A percentile compares a stretch with the other conserved stretches of the same genome.
Evolutionary conservation across 1,140 invertebrate genomes (phyloP).

Genomic region (Diabrotica virgifera): DNA sequence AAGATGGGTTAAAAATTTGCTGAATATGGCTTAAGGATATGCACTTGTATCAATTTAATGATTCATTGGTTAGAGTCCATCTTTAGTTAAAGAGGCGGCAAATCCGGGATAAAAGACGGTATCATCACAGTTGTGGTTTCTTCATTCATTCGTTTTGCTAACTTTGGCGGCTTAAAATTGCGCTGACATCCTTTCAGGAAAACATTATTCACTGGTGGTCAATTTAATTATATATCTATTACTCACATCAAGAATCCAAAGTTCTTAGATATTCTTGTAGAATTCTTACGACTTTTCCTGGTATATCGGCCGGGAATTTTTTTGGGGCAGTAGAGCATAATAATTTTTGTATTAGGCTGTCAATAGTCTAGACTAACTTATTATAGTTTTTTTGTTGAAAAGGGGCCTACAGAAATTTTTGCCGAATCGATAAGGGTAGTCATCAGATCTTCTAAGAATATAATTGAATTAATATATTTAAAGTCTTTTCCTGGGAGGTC

Average conservation of each 20-base stretch:
- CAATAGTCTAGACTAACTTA: neutral
- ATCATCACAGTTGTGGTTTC: slow-evolving; percentile 6
- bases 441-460: too few species aligned
- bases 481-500: too few species aligned
- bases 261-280: neutral
- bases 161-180: neutral
- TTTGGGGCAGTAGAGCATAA: neutral
- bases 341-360: too few species aligned
- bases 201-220: slow-evolving; percentile 7
- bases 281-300: neutral
- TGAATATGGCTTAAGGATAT: too few species aligned
- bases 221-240: neutral
- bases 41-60: too few species aligned
- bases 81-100: neutral
- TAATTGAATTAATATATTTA: too few species aligned
- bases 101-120: slow-evolving; percentile 6
- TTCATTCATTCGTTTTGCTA: neutral
- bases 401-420: neutral
- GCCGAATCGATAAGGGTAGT: too few species aligned
- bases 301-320: slow-evolving; percentile 7
- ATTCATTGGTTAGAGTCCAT: too few species aligned
- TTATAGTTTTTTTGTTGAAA: neutral
- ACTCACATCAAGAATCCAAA: slow-evolving; percentile 6
- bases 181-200: neutral
- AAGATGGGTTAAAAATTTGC: too few species aligned